Conservation (phyloP, 1,140 invertebrate genomes). For the Aphaenogaster ashmeadi region DNA sequence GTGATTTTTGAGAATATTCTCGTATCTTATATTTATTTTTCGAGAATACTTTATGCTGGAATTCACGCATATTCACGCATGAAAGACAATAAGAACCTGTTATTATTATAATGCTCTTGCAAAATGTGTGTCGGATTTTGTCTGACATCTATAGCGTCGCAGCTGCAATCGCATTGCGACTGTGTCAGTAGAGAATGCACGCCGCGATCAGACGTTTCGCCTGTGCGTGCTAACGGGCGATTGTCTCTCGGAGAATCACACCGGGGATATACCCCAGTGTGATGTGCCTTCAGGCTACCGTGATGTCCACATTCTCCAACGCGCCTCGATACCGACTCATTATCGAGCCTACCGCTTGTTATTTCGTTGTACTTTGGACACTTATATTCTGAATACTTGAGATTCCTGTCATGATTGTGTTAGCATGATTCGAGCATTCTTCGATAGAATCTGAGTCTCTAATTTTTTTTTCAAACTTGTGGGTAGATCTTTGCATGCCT, state of each 20-base stretch:
- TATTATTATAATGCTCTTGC: not conserved
- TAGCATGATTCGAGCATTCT: not conserved
- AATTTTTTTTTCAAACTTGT: not conserved
- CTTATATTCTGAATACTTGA: not conserved
- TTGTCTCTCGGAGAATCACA: constrained; percentile 33
- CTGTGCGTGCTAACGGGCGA: constrained; percentile 37
- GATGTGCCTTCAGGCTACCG: constrained; percentile 26
- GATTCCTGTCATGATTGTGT: not conserved
- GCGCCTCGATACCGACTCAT: constrained; percentile 4
- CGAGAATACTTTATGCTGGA: not conserved
- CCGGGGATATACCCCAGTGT: constrained; percentile 5
- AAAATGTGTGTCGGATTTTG: not conserved
- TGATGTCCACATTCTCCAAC: constrained; percentile 31
- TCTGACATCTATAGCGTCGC: constrained; percentile 18
- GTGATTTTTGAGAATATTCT: constrained; percentile 3
- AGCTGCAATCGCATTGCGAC: constrained; percentile 16
- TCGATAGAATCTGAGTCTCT: not conserved
- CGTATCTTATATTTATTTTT: not conserved
- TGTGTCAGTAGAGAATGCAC: constrained; percentile 39
- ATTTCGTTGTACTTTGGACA: not conserved
- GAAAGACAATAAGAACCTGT: not conserved
- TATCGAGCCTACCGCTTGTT: constrained; percentile 1
- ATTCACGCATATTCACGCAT: not conserved
- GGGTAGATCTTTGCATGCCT: not conserved
- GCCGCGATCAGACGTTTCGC: constrained; percentile 33